These are phyloP conservation scores for Anoncus sp. DNA, from an alignment of 2,888 invertebrate genomes.

Conservation along the genomic window DNA sequence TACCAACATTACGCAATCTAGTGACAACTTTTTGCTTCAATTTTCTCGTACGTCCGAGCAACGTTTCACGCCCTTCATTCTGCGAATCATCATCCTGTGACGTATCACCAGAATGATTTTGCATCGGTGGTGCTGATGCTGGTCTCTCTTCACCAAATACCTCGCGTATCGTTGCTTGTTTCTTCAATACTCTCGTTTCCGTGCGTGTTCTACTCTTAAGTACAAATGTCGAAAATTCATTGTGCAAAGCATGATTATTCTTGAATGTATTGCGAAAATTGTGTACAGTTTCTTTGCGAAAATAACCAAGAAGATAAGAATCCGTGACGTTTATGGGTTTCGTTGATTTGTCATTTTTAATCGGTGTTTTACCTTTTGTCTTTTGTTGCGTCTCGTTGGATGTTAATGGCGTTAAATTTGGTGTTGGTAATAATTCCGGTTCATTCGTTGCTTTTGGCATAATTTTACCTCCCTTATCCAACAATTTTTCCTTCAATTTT, in stretches of 20 bases:
- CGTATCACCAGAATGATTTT: constrained; percentile 83
- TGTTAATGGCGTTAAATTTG: constrained; percentile 84
- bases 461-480: constrained; percentile 83
- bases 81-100: constrained; percentile 80
- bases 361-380: constrained; percentile 72
- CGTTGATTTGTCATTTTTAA: constrained; percentile 72
- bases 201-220: constrained; percentile 90
- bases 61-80: constrained; percentile 73
- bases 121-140: constrained; percentile 91
- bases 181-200: constrained; percentile 89
- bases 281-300: constrained; percentile 88
- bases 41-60: constrained; percentile 65
- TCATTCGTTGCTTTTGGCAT: constrained; percentile 85
- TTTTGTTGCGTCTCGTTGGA: constrained; percentile 65
- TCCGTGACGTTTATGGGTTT: constrained; percentile 81
- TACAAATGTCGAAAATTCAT: constrained; percentile 88
- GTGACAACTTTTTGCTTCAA: constrained; percentile 78
- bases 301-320: constrained; percentile 87
- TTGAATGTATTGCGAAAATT: constrained; percentile 88
- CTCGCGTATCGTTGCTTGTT: constrained; percentile 91
- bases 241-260: constrained; percentile 86
- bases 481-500: constrained; percentile 85
- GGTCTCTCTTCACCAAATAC: constrained; percentile 93
- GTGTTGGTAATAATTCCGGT: constrained; percentile 87
- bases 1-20: constrained; percentile 79